Conservation (phyloP, 2,113 vertebrate species). For the Anhinga rufa region DNA sequence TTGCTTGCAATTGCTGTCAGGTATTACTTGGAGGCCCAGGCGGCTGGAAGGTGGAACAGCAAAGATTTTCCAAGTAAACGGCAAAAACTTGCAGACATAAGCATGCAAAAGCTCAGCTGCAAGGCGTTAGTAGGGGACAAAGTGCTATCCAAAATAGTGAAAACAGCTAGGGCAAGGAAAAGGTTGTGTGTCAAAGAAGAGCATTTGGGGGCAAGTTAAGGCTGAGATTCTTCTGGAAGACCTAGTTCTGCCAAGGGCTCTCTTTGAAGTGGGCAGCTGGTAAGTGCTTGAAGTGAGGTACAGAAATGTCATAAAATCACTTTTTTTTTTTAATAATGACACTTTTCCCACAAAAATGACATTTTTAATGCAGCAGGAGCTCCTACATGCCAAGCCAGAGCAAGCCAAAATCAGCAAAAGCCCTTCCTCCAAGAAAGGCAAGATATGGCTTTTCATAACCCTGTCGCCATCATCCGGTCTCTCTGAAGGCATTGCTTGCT, state of each 20-base stretch:
- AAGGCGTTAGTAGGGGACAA: not conserved
- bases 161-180: not conserved
- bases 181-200: not conserved
- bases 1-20: not conserved
- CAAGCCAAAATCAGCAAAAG: not conserved
- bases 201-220: not conserved
- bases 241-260: not conserved
- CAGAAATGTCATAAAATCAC: not conserved
- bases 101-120: not conserved
- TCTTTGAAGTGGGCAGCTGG: not conserved
- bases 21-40: not conserved
- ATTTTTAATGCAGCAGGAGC: not conserved
- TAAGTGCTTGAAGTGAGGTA: not conserved
- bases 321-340: not conserved
- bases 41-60: not conserved
- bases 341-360: not conserved
- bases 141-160: not conserved
- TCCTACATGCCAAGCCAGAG: not conserved
- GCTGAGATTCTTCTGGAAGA: not conserved
- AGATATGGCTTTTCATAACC: not conserved
- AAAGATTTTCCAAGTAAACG: not conserved
- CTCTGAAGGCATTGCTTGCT: not conserved
- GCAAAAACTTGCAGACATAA: not conserved
- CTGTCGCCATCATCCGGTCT: accelerated
- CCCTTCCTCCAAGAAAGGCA: not conserved